These are phyloP conservation scores for Myotis findleyi DNA, from an alignment of 2,797 vertebrate genomes.

Conservation along the genomic window DNA sequence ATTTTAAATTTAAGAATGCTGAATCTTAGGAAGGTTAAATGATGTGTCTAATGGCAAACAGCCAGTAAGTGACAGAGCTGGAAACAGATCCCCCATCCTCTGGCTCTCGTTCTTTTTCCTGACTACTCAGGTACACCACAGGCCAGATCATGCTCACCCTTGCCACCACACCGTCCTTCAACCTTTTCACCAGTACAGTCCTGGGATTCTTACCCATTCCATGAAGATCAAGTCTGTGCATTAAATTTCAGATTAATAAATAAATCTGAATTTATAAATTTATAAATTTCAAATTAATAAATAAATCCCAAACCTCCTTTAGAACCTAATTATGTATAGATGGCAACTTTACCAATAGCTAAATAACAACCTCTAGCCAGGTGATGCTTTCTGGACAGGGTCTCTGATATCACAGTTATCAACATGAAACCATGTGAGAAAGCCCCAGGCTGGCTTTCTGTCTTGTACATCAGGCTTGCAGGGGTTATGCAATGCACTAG, in stretches of 20 bases:
- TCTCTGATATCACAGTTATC: neutral
- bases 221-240: too few relatives aligned
- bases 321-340: neutral
- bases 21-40: neutral
- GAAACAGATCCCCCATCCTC: neutral
- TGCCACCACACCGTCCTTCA: fast-evolving
- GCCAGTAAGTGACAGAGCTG: neutral
- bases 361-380: neutral
- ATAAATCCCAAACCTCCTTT: neutral
- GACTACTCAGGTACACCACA: fast-evolving
- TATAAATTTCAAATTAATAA: neutral
- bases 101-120: fast-evolving
- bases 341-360: neutral
- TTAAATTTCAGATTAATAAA: neutral
- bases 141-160: fast-evolving
- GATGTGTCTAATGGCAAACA: neutral
- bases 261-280: neutral
- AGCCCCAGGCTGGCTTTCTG: neutral
- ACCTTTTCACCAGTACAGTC: neutral
- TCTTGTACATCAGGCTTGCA: neutral
- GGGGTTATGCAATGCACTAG: fast-evolving
- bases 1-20: neutral
- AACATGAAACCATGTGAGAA: neutral
- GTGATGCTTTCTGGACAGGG: neutral
- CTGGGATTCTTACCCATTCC: neutral